Percentiles rank a stretch among this genome's conserved stretches.
Conservation (phyloP, 1,140 invertebrate genomes). For the Pteromalus puparum region DNA sequence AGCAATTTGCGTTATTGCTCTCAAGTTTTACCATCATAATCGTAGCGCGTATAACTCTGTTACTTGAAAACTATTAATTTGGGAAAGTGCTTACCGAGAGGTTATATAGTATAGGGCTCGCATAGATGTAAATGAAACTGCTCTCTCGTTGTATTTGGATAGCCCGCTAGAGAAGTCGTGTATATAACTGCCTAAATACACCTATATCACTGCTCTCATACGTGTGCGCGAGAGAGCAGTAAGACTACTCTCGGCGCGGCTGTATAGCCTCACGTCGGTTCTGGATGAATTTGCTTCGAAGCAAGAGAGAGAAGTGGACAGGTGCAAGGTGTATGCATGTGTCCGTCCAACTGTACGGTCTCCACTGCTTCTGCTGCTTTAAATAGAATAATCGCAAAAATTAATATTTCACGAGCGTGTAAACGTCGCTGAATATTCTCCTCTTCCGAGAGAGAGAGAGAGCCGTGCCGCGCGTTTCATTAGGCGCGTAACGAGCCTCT, state of each 20-base stretch:
- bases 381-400: slow-evolving; percentile 1
- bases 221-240: background rate
- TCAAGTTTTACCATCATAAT: no score
- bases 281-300: slow-evolving; percentile 16
- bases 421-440: background rate
- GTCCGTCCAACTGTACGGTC: background rate
- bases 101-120: no score
- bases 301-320: background rate
- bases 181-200: background rate
- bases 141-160: no score
- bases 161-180: no score
- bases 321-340: slow-evolving; percentile 8
- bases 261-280: background rate
- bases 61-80: background rate
- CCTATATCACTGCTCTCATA: background rate
- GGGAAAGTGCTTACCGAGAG: background rate
- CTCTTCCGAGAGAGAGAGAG: no score
- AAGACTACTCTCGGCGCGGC: background rate
- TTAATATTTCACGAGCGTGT: background rate
- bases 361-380: background rate
- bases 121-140: no score
- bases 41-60: no score
- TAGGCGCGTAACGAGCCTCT: no score
- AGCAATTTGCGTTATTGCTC: no score
- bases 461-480: no score